Base-by-base conservation (phyloP, 53 echinoderm and acorn worm genomes). In the Echinometra lucunter region DNA sequence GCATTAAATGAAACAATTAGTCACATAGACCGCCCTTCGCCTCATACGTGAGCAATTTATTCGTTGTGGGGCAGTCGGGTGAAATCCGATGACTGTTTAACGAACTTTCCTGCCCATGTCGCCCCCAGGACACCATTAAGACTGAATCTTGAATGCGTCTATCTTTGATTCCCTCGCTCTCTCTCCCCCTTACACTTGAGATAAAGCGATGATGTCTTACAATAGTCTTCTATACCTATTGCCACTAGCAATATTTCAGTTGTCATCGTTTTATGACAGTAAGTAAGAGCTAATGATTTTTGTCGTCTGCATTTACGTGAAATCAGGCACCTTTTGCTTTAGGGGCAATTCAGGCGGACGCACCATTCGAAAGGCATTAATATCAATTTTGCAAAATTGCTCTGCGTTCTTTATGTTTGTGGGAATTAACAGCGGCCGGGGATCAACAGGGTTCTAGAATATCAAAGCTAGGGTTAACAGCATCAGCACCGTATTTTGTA, bases 1-100 rank as follows among this genome's bases (percentile, higher is more conserved):
- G 91, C 91, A 91, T 66, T 69, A 91, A 91, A 89, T 69, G 66
- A 91, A 60, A 91, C 91, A 91, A 91, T 91, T 91, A 91, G 91
- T 91, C 91, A 58, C 60, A 58, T 60, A 89, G 89, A 57, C 60
- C 60, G 89, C 89, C 89, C 38, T 58, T 89, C 89, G 89, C 89
- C 44, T 69, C 66, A 69, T 91, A 91, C 91, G 91, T 91, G 91
- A 91, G 91, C 91, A 91, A 91, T 67, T 67, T 91, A 69, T 67
- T 91, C 91, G 42, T 23, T 37, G 21, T 91, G 27, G 89, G 89
- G 69, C 91, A 91, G 69, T 91, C 70, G 38, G 37, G 18, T 75
- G 80, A 92, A 92, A 78, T 57, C 60, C 28, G 92, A 92, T 78
- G 92, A 92, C 92, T 92, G 57, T 92, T 78, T 78, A 78, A 92